A percentile compares a stretch with the other conserved stretches of the same genome.
Conservation (phyloP, 2,888 invertebrate species). For the Perizoma affinitatum region DNA sequence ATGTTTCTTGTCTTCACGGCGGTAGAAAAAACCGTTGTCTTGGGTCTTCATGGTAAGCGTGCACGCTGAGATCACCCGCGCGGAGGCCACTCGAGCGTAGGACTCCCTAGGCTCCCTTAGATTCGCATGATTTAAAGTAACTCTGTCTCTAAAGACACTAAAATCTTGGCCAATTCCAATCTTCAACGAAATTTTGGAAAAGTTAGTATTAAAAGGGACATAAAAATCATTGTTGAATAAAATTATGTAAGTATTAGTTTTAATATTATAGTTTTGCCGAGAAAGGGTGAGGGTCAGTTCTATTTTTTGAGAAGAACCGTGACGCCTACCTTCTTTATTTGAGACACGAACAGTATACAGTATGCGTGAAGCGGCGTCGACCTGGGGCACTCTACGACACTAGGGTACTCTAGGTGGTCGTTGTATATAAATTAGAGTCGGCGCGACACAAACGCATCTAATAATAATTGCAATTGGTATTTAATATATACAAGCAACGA, state of each 20-base stretch:
- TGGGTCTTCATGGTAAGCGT: no score
- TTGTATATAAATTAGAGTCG: no score
- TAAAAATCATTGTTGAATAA: slow-evolving; percentile 12
- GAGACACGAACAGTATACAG: no score
- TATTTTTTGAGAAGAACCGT: neutral
- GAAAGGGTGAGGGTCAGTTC: neutral
- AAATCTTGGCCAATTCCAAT: slow-evolving; percentile 16
- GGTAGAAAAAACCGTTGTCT: no score
- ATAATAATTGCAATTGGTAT: no score
- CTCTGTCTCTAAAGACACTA: slow-evolving; percentile 18
- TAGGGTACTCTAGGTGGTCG: no score
- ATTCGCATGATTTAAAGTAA: neutral
- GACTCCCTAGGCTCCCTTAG: no score
- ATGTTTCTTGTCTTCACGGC: no score
- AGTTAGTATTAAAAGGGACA: slow-evolving; percentile 8
- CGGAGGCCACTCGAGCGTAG: neutral
- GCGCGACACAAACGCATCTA: no score
- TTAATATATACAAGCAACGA: no score
- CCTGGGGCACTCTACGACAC: no score
- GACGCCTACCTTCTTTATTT: neutral
- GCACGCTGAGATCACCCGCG: neutral
- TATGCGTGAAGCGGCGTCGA: no score
- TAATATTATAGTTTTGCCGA: slow-evolving; percentile 1
- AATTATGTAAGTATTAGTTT: slow-evolving; percentile 18
- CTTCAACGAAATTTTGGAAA: slow-evolving; percentile 13